Conservation (phyloP, 2,797 vertebrate genomes). For the Myoxocephalus aenaeus region DNA sequence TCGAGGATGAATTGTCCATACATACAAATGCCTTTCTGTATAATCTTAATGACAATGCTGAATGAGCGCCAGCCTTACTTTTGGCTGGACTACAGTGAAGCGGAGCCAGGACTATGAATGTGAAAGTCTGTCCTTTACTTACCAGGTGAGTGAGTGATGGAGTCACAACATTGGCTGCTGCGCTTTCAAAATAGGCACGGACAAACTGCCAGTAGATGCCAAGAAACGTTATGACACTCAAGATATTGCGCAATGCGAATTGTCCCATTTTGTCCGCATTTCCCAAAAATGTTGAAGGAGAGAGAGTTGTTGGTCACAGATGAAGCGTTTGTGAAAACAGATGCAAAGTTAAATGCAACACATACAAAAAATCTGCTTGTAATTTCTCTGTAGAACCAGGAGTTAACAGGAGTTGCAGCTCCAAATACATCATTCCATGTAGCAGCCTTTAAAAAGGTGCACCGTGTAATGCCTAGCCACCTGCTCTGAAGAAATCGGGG, state of each 20-base stretch:
- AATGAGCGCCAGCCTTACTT: neutral
- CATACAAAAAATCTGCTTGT: neutral
- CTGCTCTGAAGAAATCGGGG: neutral
- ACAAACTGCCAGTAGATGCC: neutral
- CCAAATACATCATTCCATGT: neutral
- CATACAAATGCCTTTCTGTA: slow-evolving; percentile 3
- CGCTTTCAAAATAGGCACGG: neutral
- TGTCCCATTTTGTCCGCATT: neutral
- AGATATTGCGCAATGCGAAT: neutral
- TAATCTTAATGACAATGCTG: slow-evolving; percentile 16
- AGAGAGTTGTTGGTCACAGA: neutral
- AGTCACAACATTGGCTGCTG: neutral
- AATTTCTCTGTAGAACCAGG: neutral
- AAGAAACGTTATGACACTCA: neutral
- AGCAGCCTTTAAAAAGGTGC: neutral
- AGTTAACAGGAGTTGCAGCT: neutral
- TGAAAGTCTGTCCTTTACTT: neutral
- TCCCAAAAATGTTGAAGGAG: neutral
- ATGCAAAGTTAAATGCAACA: neutral
- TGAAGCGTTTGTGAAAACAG: neutral
- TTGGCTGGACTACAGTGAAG: neutral
- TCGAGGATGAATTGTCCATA: slow-evolving; percentile 7
- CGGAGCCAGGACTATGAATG: neutral
- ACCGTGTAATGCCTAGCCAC: neutral
- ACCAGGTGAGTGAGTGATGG: neutral